Percentiles rank a stretch among this genome's conserved stretches.
These are phyloP conservation scores for Proterorhinus semilunaris DNA, from an alignment of 2,113 vertebrate species.

Conservation along the genomic window DNA sequence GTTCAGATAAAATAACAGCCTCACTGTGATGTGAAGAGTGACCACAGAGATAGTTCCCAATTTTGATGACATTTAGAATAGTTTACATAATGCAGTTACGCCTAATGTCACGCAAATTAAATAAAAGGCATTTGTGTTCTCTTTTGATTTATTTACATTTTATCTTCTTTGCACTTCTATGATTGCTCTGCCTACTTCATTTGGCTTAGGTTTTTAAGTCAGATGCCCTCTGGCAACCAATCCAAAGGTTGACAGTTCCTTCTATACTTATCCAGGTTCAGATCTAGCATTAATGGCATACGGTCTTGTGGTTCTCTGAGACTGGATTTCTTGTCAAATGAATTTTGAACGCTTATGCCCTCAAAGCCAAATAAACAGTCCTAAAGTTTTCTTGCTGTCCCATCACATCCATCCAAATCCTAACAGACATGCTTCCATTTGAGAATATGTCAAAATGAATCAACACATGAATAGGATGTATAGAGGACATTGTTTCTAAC, in stretches of 20 bases:
- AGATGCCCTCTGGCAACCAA: background rate
- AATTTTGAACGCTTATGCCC: background rate
- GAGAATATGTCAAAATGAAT: background rate
- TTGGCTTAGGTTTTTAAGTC: background rate
- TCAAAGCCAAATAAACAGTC: background rate
- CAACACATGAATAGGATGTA: background rate
- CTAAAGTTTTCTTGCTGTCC: background rate
- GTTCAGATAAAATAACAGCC: conserved; percentile 22
- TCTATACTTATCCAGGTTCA: background rate
- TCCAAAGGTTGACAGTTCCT: background rate
- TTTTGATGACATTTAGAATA: no score
- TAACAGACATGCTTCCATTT: background rate
- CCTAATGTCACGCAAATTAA: no score
- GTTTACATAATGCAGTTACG: no score
- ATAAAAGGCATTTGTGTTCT: no score
- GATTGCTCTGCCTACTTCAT: background rate
- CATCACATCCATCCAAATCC: background rate
- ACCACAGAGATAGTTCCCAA: background rate
- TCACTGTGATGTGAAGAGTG: background rate
- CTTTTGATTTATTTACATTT: no score
- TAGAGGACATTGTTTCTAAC: background rate
- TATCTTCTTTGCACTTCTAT: no score
- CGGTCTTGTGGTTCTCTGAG: background rate
- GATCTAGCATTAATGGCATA: background rate
- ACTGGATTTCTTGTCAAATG: background rate